A percentile compares a stretch with the other conserved stretches of the same genome.
Evolutionary conservation across 2,113 vertebrate species (phyloP).

Genomic region (Vimba vimba): DNA sequence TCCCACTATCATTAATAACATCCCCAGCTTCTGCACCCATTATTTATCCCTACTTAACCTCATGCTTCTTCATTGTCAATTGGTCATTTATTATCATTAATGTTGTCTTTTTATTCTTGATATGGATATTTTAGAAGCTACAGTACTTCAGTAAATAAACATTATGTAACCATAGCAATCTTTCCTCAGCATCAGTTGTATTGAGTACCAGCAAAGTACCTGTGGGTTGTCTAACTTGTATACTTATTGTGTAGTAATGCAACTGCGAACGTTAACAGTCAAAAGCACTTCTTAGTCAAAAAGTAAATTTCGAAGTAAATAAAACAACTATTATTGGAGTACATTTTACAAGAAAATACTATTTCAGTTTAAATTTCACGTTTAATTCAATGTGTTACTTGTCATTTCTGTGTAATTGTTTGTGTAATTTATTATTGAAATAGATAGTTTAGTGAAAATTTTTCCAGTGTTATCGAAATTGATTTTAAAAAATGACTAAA

Average conservation of each 20-base stretch:
- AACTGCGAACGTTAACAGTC: background rate
- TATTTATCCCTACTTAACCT: slow-evolving; percentile 37
- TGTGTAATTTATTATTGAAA: no score
- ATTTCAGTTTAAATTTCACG: no score
- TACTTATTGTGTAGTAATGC: background rate
- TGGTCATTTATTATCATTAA: background rate
- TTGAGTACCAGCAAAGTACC: background rate
- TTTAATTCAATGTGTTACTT: no score
- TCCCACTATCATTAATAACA: slow-evolving; percentile 39
- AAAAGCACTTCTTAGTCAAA: background rate
- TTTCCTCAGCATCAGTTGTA: background rate
- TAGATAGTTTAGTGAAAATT: no score
- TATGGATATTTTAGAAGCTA: background rate
- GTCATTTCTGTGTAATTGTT: no score
- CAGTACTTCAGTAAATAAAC: background rate
- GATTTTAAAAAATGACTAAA: background rate
- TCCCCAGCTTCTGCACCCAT: slow-evolving; percentile 36
- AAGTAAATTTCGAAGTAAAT: background rate
- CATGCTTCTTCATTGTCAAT: slow-evolving; percentile 40
- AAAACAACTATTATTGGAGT: no score
- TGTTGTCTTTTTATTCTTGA: background rate
- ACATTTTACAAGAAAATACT: no score
- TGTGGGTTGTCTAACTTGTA: background rate
- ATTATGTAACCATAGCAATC: background rate
- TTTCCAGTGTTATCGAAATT: background rate